These are phyloP conservation scores for Acipenser transmontanus DNA, from an alignment of 2,797 vertebrate species.

Conservation along the genomic window DNA sequence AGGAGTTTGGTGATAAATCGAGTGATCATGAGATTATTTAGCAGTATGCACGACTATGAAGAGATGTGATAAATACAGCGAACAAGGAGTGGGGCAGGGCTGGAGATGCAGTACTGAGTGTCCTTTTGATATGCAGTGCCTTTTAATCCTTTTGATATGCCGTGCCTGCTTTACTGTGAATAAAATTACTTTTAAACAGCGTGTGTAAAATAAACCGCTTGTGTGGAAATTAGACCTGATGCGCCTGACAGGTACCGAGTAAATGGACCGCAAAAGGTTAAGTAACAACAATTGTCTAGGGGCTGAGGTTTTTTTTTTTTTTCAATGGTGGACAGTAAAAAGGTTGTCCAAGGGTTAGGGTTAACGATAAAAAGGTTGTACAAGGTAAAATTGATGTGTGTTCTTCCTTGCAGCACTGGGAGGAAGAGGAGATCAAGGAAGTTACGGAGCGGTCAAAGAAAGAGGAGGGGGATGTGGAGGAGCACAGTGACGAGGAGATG, in stretches of 20 bases:
- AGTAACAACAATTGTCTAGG: neutral
- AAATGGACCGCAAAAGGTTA: neutral
- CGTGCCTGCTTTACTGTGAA: too few species aligned
- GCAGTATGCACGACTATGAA: too few species aligned
- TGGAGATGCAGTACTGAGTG: too few species aligned
- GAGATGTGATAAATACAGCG: too few species aligned
- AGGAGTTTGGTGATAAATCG: too few species aligned
- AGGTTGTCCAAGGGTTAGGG: neutral
- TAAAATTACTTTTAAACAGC: too few species aligned
- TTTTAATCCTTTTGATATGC: too few species aligned
- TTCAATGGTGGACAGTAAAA: neutral
- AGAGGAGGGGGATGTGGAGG: slow-evolving; percentile 42
- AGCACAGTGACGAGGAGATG: slow-evolving; percentile 37
- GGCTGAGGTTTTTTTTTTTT: neutral
- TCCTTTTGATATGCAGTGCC: too few species aligned
- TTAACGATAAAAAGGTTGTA: neutral
- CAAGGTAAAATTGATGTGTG: neutral
- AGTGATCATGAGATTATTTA: too few species aligned
- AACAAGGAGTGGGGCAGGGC: too few species aligned
- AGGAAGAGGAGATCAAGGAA: slow-evolving; percentile 69
- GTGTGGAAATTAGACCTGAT: too few species aligned
- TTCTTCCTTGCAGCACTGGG: slow-evolving; percentile 70
- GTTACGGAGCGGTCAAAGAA: slow-evolving; percentile 30
- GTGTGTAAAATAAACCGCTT: too few species aligned
- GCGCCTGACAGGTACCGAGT: neutral